A percentile compares a stretch with the other conserved stretches of the same genome.
These are phyloP conservation scores for Seriola quinqueradiata DNA, from an alignment of 2,113 vertebrate species.

Conservation along the genomic window DNA sequence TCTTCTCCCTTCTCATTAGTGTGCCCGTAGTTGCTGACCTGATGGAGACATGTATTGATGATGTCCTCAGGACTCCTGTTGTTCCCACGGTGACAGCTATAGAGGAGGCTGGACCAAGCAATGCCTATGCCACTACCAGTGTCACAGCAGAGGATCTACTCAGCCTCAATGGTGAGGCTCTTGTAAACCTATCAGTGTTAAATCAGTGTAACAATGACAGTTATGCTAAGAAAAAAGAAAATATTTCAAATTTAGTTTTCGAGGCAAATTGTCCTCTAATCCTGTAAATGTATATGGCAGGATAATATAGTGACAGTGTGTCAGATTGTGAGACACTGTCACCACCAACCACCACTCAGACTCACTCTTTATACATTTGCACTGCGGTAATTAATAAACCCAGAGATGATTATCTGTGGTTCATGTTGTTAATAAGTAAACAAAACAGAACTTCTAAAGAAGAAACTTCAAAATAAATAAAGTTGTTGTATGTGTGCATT, in stretches of 20 bases:
- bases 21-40: conserved; percentile 83
- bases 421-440: background rate
- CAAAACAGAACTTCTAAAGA: background rate
- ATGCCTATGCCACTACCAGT: conserved; percentile 56
- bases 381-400: background rate
- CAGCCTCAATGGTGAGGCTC: conserved; percentile 83
- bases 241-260: background rate
- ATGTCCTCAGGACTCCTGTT: conserved; percentile 70
- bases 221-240: too few species aligned
- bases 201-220: background rate
- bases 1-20: conserved; percentile 73
- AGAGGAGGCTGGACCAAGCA: conserved; percentile 76
- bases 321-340: background rate
- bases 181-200: background rate
- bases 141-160: conserved; percentile 73
- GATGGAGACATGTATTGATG: conserved; percentile 88
- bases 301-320: background rate
- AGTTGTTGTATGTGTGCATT: background rate
- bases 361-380: background rate
- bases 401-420: background rate
- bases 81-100: conserved; percentile 64
- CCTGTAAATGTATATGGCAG: too few species aligned
- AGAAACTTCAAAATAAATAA: too few species aligned
- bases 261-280: background rate
- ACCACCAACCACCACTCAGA: too few species aligned